Conservation (phyloP, 2,113 vertebrate species). For the Xenopus tropicalis region UCB_Xtro_10.0 CM004444.2:53441001-53441500, state of each 20-base stretch:
- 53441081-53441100: conserved; percentile 12
- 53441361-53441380: not conserved
- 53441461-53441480: too few relatives aligned
- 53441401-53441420: too few relatives aligned
- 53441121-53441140: not conserved
- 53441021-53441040: not conserved
- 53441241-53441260: not conserved
- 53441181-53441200: not conserved
- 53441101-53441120: not conserved
- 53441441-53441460: too few relatives aligned
- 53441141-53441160: not conserved
- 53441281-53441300: not conserved
- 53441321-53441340: not conserved
- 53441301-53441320: too few relatives aligned
- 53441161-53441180: not conserved
- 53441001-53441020: conserved; percentile 1
- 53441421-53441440: too few relatives aligned
- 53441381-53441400: not conserved
- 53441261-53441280: not conserved
- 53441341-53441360: not conserved
- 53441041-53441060: not conserved
- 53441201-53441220: not conserved
- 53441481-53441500: too few relatives aligned
- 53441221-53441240: not conserved
- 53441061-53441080: not conserved